Conservation (phyloP, 1,140 invertebrate species). For the Pogonomyrmex barbatus region DNA sequence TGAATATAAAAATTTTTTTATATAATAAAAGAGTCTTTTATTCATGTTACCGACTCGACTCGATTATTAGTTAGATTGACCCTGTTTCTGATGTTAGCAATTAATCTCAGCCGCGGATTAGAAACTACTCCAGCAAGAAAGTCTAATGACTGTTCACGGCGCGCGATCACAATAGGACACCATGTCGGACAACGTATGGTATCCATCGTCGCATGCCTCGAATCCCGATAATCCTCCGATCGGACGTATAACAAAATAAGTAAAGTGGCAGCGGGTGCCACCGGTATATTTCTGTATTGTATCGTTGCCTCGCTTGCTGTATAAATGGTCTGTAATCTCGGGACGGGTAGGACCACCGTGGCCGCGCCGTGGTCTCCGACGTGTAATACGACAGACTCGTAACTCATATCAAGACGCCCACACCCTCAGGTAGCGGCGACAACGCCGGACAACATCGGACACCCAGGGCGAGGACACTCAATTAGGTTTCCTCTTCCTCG, state of each 20-base stretch:
- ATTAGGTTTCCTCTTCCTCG: constrained; percentile 80
- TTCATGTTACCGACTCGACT: too few species aligned
- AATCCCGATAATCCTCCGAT: constrained; percentile 59
- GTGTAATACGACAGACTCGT: constrained; percentile 86
- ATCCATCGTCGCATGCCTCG: constrained; percentile 10
- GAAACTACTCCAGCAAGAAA: not conserved
- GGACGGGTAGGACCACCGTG: constrained; percentile 83
- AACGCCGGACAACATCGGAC: constrained; percentile 85
- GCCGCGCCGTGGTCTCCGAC: constrained; percentile 76
- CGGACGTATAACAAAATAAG: constrained; percentile 54
- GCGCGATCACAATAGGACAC: constrained; percentile 25
- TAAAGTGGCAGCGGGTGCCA: constrained; percentile 55
- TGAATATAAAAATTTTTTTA: not conserved
- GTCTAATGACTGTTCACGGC: constrained; percentile 11
- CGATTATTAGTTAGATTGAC: not conserved
- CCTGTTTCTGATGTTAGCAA: not conserved
- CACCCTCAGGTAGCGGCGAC: constrained; percentile 85
- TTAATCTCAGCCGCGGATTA: constrained; percentile 9
- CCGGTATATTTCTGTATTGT: constrained; percentile 5
- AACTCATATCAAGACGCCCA: constrained; percentile 86
- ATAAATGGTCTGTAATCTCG: constrained; percentile 83
- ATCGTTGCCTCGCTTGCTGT: constrained; percentile 63
- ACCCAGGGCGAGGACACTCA: constrained; percentile 86
- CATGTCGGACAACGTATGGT: not conserved
- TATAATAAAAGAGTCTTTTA: too few species aligned